Percentiles rank a stretch among this genome's conserved stretches.
Conservation (phyloP, 2,888 invertebrate species). For the Ochropleura plecta region DNA sequence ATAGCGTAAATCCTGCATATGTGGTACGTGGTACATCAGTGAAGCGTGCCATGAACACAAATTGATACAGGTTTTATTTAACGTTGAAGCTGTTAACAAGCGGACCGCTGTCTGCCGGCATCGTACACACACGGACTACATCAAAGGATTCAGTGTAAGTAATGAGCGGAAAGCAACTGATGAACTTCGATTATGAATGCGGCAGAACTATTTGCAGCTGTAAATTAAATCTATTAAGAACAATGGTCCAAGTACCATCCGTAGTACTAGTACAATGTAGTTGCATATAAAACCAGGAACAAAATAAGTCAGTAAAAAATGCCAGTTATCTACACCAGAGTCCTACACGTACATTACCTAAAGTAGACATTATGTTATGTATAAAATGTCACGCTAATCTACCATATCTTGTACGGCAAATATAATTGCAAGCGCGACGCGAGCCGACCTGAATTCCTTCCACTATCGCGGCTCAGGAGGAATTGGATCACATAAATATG, state of each 20-base stretch:
- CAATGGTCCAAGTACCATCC: conserved; percentile 16
- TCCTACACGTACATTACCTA: conserved; percentile 44
- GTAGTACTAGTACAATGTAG: not conserved
- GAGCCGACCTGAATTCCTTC: conserved; percentile 77
- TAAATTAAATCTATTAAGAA: conserved; percentile 44
- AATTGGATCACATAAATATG: conserved; percentile 45
- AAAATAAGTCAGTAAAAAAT: conserved; percentile 43
- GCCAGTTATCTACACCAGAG: conserved; percentile 34
- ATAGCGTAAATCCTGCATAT: conserved; percentile 75
- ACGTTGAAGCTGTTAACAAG: conserved; percentile 76
- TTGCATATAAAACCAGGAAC: conserved; percentile 37
- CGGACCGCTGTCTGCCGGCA: conserved; percentile 77
- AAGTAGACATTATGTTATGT: conserved; percentile 51
- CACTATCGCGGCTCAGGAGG: conserved; percentile 49
- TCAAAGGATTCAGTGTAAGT: conserved; percentile 77
- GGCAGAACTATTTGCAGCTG: conserved; percentile 48
- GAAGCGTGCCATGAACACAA: conserved; percentile 82
- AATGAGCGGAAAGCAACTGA: conserved; percentile 70
- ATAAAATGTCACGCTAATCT: conserved; percentile 64
- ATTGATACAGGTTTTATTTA: conserved; percentile 81
- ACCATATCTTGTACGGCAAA: conserved; percentile 71
- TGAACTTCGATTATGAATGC: conserved; percentile 61
- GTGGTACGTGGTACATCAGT: conserved; percentile 74
- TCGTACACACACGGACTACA: conserved; percentile 70
- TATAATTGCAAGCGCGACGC: conserved; percentile 75